phyloP scores from a whole-genome alignment of 2,888 invertebrate species.

The Allacma fusca region DNA sequence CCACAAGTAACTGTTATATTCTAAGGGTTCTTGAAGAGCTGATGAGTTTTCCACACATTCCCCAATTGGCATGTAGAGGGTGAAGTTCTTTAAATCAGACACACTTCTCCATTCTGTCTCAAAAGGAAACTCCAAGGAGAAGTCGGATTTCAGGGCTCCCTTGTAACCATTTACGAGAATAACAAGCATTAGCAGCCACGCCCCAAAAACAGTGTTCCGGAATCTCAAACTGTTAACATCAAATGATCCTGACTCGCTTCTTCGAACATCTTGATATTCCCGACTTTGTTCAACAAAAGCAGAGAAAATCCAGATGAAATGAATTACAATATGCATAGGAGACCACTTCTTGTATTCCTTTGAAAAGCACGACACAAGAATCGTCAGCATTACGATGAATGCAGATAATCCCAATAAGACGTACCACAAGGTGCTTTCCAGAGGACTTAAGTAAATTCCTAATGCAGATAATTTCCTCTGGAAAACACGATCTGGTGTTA shows the following conservation, averaged over 20 bases:
- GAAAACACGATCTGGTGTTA: background rate
- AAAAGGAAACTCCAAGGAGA: background rate
- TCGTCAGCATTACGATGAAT: background rate
- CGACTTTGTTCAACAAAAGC: background rate
- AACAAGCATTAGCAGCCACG: background rate
- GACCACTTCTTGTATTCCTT: background rate
- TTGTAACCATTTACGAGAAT: background rate
- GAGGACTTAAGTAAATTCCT: background rate
- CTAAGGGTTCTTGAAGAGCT: too few relatives aligned
- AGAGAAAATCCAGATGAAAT: background rate
- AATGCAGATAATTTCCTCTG: background rate
- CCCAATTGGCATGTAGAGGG: background rate
- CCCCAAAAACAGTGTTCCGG: background rate
- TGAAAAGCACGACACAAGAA: background rate
- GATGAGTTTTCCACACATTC: too few relatives aligned
- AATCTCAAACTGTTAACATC: background rate
- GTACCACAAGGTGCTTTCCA: background rate
- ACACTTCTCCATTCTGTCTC: background rate
- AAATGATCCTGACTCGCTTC: background rate
- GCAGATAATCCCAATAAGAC: background rate
- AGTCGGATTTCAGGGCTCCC: background rate
- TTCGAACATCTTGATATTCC: too few relatives aligned
- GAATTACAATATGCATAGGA: background rate
- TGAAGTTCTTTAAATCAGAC: conserved; percentile 2
- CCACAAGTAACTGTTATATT: too few relatives aligned